Conservation (phyloP, 2,888 invertebrate species). For the Callimorpha dominula region DNA sequence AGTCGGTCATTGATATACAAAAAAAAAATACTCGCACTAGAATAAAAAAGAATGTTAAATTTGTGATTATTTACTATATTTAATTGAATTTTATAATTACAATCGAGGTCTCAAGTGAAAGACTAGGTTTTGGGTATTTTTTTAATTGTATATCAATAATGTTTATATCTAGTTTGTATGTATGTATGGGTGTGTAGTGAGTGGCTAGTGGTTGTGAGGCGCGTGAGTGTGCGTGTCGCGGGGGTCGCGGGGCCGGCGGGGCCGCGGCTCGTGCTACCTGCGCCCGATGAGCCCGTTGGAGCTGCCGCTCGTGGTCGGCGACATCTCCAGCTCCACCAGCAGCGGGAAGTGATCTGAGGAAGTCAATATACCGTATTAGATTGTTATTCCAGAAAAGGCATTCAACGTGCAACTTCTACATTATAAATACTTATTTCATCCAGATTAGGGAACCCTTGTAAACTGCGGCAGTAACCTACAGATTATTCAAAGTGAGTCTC, state of each 20-base stretch:
- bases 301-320: conserved; percentile 90
- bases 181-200: background rate
- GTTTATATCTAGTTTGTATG: background rate
- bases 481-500: too few relatives aligned
- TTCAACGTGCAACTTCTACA: too few relatives aligned
- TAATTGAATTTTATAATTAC: background rate
- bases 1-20: background rate
- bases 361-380: background rate
- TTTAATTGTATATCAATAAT: conserved; percentile 11
- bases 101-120: background rate
- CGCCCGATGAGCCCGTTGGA: conserved; percentile 94
- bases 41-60: background rate
- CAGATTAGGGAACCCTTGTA: too few relatives aligned
- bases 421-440: too few relatives aligned
- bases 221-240: conserved; percentile 10
- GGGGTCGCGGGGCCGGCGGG: conserved; percentile 36
- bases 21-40: conserved; percentile 3
- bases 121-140: background rate
- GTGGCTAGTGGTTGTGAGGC: conserved; percentile 1
- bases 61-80: background rate
- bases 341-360: conserved; percentile 95
- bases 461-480: too few relatives aligned
- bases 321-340: conserved; percentile 96
- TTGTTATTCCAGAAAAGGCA: too few relatives aligned
- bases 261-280: conserved; percentile 89